phyloP scores from a whole-genome alignment of 2,888 invertebrate genomes.

The Zonitis immaculata region DNA sequence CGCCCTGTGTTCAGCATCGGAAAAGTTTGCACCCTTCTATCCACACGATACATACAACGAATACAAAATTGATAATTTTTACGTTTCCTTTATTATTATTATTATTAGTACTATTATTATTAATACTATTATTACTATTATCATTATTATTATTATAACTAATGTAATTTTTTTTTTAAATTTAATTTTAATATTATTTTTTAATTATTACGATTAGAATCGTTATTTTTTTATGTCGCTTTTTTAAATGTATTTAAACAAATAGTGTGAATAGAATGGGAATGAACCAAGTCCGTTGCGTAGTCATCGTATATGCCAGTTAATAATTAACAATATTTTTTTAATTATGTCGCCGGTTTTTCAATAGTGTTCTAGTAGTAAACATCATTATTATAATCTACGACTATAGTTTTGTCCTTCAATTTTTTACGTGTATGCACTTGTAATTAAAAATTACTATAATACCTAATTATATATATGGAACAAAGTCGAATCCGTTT shows the following conservation, averaged over 20 bases:
- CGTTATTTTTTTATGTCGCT: slow-evolving; percentile 5
- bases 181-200: slow-evolving; percentile 1
- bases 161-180: slow-evolving; percentile 13
- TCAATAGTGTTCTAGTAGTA: slow-evolving; percentile 42
- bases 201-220: slow-evolving; percentile 1
- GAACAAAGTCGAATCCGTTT: too few relatives aligned
- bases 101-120: background rate
- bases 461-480: slow-evolving; percentile 3
- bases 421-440: slow-evolving; percentile 33
- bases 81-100: slow-evolving; percentile 16
- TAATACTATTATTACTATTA: too few relatives aligned
- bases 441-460: slow-evolving; percentile 8
- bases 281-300: slow-evolving; percentile 33
- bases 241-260: slow-evolving; percentile 11
- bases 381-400: slow-evolving; percentile 27
- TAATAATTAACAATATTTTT: slow-evolving; percentile 28
- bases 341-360: slow-evolving; percentile 37
- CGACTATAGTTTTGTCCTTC: slow-evolving; percentile 38
- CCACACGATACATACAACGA: slow-evolving; percentile 42
- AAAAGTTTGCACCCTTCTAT: slow-evolving; percentile 30
- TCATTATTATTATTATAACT: too few relatives aligned
- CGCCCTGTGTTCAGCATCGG: slow-evolving; percentile 44
- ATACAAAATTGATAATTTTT: slow-evolving; percentile 34
- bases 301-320: slow-evolving; percentile 48
- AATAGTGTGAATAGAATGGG: slow-evolving; percentile 31